Base-by-base conservation (phyloP, 2,797 vertebrate species). In the Lerista edwardsae region DNA sequence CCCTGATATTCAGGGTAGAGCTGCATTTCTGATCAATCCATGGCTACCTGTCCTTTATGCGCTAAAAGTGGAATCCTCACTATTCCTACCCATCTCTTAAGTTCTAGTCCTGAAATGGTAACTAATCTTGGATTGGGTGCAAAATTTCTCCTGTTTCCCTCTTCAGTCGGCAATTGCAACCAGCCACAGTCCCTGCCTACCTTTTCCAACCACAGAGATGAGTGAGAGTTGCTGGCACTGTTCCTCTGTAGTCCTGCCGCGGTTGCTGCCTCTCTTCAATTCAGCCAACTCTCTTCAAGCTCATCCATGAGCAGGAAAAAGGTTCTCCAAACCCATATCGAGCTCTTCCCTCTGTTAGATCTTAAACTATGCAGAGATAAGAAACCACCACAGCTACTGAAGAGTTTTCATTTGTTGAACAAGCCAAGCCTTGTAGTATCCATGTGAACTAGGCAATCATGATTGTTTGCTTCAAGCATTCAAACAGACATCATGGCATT, bases 401-500 rank as follows among this genome's bases (percentile, higher is more conserved):
- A 88, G 79, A 86, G 79, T 83, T 36, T 8, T 84, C 79, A 78
- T 80, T 74, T 75, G 77, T 80, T 68, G 82, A 89, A 59, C 23
- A 86, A 36, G 4, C 55, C 41, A 80, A 75, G 68, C 79, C 27
- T 83, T 12, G 31, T 79, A 65, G 19, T 61, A 90, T 88, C 86
- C 65, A 74, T 86, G 2, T 79, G 74, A 90, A 51, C 47, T 15
- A 65, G 77, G 88, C 83, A 85, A 31, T 9, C 59, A 73, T 7
- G 74, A 82, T 3, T 6, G 7, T 83, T 91, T 90, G 87, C 84
- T 65, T 90, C 39, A 57, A 74, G n/a, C 23, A 86, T 84, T 68
- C 82, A 91, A 76, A 44, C 57, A 87, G 11, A 10, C 51, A 11
- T 44, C 76, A 36, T 64, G 23, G 2, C 62, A 64, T 62, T 75